A percentile compares a stretch with the other conserved stretches of the same genome.
Evolutionary conservation across 1,140 invertebrate genomes (phyloP).

Genomic region (Temnothorax nylanderi): DNA sequence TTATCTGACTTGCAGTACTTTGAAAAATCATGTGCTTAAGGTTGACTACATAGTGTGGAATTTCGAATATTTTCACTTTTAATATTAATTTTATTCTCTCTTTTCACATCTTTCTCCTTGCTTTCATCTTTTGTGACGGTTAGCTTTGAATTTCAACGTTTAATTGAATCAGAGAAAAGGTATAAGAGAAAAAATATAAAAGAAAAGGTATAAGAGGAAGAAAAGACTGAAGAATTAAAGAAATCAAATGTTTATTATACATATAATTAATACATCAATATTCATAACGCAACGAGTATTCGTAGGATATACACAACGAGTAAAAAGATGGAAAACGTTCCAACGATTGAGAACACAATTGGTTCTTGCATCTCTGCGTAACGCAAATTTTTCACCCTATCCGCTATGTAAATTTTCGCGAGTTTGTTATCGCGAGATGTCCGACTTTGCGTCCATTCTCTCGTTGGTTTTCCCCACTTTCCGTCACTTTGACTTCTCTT

Average conservation of each 20-base stretch:
- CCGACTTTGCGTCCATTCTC: conserved; percentile 24
- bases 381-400: conserved; percentile 27
- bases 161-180: background rate
- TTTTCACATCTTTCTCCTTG: background rate
- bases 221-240: background rate
- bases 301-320: background rate
- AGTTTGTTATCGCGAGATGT: conserved; percentile 49
- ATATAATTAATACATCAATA: too few species aligned
- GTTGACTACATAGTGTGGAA: background rate
- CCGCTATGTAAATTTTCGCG: conserved; percentile 45
- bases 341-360: background rate
- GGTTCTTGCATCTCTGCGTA: background rate
- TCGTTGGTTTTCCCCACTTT: conserved; percentile 40
- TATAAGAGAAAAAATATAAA: background rate
- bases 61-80: background rate
- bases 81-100: background rate
- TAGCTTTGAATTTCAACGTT: background rate
- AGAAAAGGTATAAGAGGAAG: background rate
- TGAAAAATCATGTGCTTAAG: conserved; percentile 5
- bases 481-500: conserved; percentile 33
- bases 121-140: background rate
- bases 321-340: background rate
- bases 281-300: background rate
- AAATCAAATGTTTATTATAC: background rate
- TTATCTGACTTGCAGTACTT: conserved; percentile 3